These are phyloP conservation scores for Gymnothorax reevesii DNA, from an alignment of 2,797 vertebrate genomes.

Conservation along the genomic window DNA sequence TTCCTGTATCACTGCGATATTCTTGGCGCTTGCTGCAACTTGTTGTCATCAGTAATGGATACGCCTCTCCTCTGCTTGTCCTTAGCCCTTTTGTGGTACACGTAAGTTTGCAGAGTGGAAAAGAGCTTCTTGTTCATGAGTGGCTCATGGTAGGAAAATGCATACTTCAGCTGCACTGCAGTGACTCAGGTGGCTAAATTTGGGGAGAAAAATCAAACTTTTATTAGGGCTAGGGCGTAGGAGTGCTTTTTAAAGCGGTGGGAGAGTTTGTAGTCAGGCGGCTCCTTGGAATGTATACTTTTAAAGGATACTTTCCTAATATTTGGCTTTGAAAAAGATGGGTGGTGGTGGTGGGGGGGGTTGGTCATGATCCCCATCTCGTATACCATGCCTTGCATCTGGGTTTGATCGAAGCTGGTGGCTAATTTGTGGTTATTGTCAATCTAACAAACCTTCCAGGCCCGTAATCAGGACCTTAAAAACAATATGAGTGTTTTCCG, in stretches of 20 bases:
- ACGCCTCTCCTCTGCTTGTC: conserved; percentile 10
- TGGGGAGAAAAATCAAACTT: background rate
- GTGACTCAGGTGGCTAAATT: background rate
- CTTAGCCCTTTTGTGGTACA: background rate
- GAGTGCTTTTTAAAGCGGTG: too few species aligned
- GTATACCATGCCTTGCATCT: background rate
- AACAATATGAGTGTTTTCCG: background rate
- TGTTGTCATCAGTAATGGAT: background rate
- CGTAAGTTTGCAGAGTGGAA: background rate
- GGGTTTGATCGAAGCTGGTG: background rate
- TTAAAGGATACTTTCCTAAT: too few species aligned
- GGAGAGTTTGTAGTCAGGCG: too few species aligned
- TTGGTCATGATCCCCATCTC: too few species aligned
- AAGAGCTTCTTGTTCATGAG: background rate
- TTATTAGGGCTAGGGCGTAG: too few species aligned
- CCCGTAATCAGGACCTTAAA: background rate
- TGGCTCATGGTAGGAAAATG: background rate
- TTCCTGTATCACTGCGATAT: background rate
- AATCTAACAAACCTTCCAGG: background rate
- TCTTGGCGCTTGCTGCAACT: background rate
- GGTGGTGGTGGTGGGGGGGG: too few species aligned
- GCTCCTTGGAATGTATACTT: too few species aligned
- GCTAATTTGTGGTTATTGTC: background rate
- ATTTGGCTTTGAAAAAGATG: too few species aligned
- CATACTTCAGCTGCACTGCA: background rate